Evolutionary conservation across 2,797 vertebrate genomes (phyloP).

Genomic region (Otus scops): DNA sequence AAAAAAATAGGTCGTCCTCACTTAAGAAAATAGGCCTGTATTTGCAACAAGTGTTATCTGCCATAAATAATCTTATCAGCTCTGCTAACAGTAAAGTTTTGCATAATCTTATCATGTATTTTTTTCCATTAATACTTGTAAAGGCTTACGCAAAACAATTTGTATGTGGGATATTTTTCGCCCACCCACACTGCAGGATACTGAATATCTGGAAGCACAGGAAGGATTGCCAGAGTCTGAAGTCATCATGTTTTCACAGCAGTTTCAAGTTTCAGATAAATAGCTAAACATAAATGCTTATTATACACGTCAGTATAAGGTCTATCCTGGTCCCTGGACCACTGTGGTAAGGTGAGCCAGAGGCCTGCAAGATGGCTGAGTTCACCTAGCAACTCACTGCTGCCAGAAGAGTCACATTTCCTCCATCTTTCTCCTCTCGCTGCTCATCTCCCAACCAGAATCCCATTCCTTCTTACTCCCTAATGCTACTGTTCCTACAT

Average conservation of each 20-base stretch:
- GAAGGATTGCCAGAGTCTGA: conserved; percentile 37
- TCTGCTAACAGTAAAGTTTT: not conserved
- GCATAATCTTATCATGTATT: not conserved
- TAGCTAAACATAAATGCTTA: not conserved
- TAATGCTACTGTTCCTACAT: not conserved
- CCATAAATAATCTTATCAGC: not conserved
- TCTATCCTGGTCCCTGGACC: not conserved
- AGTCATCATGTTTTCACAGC: conserved; percentile 26
- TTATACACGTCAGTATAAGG: not conserved
- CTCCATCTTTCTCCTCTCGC: not conserved
- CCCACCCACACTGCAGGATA: conserved; percentile 9
- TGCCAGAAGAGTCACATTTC: not conserved
- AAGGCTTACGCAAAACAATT: not conserved
- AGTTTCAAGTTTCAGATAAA: conserved; percentile 53
- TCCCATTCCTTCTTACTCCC: not conserved
- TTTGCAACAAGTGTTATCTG: not conserved
- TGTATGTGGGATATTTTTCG: not conserved
- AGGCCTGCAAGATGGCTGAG: not conserved
- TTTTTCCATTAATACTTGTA: conserved; percentile 7
- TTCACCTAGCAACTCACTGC: not conserved
- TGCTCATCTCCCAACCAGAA: not conserved
- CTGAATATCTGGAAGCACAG: not conserved
- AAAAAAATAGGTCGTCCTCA: not conserved
- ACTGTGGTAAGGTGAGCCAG: not conserved
- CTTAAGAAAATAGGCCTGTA: not conserved